These are phyloP conservation scores for Calonectris borealis DNA, from an alignment of 2,113 vertebrate genomes.

Conservation along the genomic window DNA sequence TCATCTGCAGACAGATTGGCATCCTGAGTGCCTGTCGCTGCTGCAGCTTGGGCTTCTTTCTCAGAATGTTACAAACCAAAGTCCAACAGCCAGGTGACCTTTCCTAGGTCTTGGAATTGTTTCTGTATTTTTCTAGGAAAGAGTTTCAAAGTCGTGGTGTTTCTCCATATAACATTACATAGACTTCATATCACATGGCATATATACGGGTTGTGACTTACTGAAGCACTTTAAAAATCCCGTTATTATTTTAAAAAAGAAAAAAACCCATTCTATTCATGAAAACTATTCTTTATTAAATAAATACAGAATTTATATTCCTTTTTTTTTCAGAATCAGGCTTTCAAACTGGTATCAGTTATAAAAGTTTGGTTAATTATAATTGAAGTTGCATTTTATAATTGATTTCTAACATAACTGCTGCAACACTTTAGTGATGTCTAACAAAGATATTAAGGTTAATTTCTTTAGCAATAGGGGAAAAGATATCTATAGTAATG, in stretches of 20 bases:
- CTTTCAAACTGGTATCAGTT: neutral
- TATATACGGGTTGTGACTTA: neutral
- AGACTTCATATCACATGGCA: neutral
- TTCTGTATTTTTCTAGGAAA: neutral
- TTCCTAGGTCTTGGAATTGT: neutral
- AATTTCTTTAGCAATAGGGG: neutral
- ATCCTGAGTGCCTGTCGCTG: neutral
- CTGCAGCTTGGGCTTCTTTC: neutral
- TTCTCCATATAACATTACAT: neutral
- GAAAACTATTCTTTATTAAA: neutral
- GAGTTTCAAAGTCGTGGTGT: neutral
- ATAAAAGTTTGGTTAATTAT: neutral
- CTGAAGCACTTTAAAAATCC: neutral
- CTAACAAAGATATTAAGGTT: neutral
- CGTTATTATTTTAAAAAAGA: neutral
- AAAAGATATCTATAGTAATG: neutral
- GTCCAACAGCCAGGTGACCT: neutral
- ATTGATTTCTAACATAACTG: neutral
- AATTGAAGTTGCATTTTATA: neutral
- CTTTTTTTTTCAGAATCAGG: neutral
- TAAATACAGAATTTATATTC: neutral
- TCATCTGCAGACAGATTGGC: neutral
- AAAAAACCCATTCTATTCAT: neutral
- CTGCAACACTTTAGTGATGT: neutral
- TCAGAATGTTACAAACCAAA: neutral